phyloP scores from a whole-genome alignment of 2,888 invertebrate genomes.

The Graphium colonna region DNA sequence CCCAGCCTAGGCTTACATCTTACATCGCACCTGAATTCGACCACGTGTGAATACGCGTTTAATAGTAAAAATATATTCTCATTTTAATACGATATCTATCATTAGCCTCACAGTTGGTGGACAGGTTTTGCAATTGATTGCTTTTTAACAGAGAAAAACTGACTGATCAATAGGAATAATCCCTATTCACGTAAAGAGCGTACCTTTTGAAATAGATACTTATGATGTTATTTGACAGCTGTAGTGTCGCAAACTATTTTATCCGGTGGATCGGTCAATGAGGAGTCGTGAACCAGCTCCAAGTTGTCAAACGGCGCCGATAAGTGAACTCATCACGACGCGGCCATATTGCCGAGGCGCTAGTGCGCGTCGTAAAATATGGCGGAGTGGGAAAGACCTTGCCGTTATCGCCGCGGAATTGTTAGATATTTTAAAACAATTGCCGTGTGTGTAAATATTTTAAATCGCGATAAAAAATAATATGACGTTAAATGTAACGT shows the following conservation, averaged over 20 bases:
- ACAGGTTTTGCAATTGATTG: too few relatives aligned
- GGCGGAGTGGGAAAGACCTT: conserved; percentile 55
- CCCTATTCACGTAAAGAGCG: too few relatives aligned
- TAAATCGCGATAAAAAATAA: conserved; percentile 19
- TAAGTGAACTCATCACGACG: neutral
- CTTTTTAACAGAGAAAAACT: too few relatives aligned
- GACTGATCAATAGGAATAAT: too few relatives aligned
- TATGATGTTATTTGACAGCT: too few relatives aligned
- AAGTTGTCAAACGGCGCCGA: conserved; percentile 7
- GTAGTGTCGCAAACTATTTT: too few relatives aligned
- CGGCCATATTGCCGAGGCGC: conserved; percentile 2
- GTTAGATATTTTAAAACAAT: conserved; percentile 49
- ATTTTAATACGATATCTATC: too few relatives aligned
- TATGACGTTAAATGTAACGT: conserved; percentile 13
- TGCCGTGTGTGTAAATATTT: conserved; percentile 30
- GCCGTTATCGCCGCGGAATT: conserved; percentile 49
- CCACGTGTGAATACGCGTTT: neutral
- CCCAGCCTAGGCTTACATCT: conserved; percentile 28
- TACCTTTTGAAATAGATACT: too few relatives aligned
- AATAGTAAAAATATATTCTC: too few relatives aligned
- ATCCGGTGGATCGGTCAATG: too few relatives aligned
- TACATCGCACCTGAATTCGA: conserved; percentile 14
- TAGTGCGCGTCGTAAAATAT: conserved; percentile 33
- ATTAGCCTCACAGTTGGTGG: too few relatives aligned
- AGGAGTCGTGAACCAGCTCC: too few relatives aligned